phyloP scores from a whole-genome alignment of 2,888 invertebrate species.

The Heliconius aoede region DNA sequence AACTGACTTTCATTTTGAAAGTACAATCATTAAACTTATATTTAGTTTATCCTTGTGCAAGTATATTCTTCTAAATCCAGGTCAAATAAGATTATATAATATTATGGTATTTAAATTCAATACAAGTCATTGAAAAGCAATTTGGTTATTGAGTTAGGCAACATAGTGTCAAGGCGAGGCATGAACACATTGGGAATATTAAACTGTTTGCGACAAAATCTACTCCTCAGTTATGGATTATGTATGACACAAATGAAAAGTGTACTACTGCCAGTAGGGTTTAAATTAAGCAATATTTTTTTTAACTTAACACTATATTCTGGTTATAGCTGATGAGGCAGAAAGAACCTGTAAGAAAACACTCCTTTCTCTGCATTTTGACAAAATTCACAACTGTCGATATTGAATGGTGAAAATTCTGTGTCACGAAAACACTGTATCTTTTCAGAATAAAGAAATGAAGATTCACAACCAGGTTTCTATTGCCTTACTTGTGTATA shows the following conservation, averaged over 20 bases:
- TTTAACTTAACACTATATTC: too few relatives aligned
- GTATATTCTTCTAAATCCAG: conserved; percentile 1
- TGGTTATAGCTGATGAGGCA: not conserved
- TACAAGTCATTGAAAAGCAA: conserved; percentile 10
- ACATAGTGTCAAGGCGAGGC: conserved; percentile 73
- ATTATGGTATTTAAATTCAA: conserved; percentile 19
- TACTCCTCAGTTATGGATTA: conserved; percentile 62
- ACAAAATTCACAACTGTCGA: not conserved
- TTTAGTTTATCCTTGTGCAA: not conserved
- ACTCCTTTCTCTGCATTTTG: not conserved
- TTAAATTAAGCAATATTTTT: not conserved
- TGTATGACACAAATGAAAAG: conserved; percentile 56
- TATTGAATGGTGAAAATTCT: not conserved
- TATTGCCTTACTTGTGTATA: too few relatives aligned
- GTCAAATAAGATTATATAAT: conserved; percentile 14
- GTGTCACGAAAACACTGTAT: too few relatives aligned
- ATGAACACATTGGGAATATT: conserved; percentile 62
- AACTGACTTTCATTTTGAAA: not conserved
- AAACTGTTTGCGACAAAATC: conserved; percentile 61
- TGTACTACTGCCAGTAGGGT: conserved; percentile 3
- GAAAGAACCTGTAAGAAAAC: not conserved
- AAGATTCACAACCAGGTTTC: too few relatives aligned
- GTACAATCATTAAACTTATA: not conserved
- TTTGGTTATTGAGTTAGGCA: conserved; percentile 47
- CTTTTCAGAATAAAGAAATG: too few relatives aligned